Conservation (phyloP, 2,113 vertebrate genomes). For the Alces alces region DNA sequence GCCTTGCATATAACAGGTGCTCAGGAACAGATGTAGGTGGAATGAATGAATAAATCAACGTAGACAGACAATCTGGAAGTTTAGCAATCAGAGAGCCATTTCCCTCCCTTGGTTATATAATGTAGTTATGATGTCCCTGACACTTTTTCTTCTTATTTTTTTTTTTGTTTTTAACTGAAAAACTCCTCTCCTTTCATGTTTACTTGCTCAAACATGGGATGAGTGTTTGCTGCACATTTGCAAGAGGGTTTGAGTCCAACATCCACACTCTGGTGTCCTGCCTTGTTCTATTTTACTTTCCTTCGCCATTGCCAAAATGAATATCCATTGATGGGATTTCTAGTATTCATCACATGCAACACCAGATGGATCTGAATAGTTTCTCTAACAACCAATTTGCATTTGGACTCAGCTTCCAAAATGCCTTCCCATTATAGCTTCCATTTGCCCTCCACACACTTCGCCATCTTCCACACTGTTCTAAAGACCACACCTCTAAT, state of each 20-base stretch:
- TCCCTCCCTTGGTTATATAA: not conserved
- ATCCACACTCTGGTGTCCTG: conserved; percentile 54
- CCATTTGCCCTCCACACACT: conserved; percentile 26
- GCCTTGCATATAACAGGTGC: conserved; percentile 21
- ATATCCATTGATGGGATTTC: conserved; percentile 62
- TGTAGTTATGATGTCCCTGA: conserved; percentile 29
- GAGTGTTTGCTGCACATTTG: conserved; percentile 44
- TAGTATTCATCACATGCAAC: conserved; percentile 62
- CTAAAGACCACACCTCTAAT: conserved; percentile 33
- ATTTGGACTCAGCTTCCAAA: conserved; percentile 14
- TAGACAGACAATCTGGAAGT: conserved; percentile 56
- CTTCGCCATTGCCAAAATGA: conserved; percentile 58
- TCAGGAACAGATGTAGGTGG: conserved; percentile 52
- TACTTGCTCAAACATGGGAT: not conserved
- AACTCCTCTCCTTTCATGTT: not conserved
- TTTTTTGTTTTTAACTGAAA: not conserved
- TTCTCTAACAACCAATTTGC: conserved; percentile 70
- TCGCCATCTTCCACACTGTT: conserved; percentile 24
- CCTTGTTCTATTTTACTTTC: conserved; percentile 57
- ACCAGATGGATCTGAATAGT: conserved; percentile 73
- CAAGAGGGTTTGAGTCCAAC: conserved; percentile 43
- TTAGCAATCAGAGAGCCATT: conserved; percentile 20
- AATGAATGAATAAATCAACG: conserved; percentile 59
- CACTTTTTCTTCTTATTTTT: not conserved
- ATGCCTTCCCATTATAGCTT: conserved; percentile 55